Conservation (phyloP, 2,797 vertebrate genomes). For the Mastacembelus armatus region DNA sequence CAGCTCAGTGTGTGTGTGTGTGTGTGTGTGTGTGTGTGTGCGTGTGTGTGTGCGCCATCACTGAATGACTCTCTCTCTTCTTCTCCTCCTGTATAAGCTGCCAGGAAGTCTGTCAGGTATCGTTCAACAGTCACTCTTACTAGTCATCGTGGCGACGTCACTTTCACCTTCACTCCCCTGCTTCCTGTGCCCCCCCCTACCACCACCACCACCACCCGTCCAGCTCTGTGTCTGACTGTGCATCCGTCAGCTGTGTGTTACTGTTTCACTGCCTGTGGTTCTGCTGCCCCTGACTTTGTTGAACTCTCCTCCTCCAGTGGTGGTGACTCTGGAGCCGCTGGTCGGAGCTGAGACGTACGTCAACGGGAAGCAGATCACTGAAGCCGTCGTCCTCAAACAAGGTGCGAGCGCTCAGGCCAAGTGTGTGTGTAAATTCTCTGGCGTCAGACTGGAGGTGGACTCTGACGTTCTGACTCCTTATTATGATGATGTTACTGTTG, state of each 20-base stretch:
- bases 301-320: constrained; percentile 70
- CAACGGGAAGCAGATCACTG: constrained; percentile 87
- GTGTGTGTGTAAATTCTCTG: too few species aligned
- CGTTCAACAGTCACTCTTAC: constrained; percentile 28
- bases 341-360: constrained; percentile 89
- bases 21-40: neutral
- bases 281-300: neutral
- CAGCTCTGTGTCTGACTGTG: constrained; percentile 12
- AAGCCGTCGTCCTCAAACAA: constrained; percentile 85
- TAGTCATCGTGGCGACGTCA: constrained; percentile 38
- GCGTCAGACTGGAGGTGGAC: too few species aligned
- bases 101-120: constrained; percentile 78
- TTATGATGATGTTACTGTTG: too few species aligned
- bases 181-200: constrained; percentile 26
- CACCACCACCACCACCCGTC: neutral
- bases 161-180: constrained; percentile 6
- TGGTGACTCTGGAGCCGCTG: constrained; percentile 87
- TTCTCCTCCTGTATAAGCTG: constrained; percentile 76
- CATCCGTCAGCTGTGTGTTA: neutral
- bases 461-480: too few species aligned
- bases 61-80: constrained; percentile 55
- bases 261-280: neutral
- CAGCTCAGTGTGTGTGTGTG: too few species aligned
- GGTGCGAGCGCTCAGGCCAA: constrained; percentile 69
- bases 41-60: constrained; percentile 22